A percentile compares a stretch with the other conserved stretches of the same genome.
These are phyloP conservation scores for Nibea coibor DNA, from an alignment of 2,113 vertebrate genomes.

Conservation along the genomic window DNA sequence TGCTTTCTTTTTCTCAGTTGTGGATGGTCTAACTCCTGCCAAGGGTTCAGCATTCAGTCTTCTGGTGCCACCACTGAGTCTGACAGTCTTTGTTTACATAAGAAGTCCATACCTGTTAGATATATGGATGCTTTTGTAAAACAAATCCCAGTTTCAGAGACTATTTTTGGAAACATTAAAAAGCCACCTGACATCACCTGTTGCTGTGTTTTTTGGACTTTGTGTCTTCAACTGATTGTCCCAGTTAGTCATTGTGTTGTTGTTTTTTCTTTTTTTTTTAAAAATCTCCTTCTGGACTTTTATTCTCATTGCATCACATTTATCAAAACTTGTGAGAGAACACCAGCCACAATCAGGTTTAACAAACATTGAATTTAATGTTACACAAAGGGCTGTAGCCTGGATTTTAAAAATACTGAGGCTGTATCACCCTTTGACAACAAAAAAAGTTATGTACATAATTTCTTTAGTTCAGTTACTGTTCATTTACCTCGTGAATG, in stretches of 20 bases:
- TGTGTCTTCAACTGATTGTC: background rate
- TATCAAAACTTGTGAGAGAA: background rate
- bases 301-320: background rate
- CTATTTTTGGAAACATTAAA: slow-evolving; percentile 85
- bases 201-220: slow-evolving; percentile 32
- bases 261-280: background rate
- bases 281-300: background rate
- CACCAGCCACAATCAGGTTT: background rate
- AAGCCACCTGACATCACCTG: slow-evolving; percentile 75
- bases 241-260: background rate
- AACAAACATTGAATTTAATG: background rate
- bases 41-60: slow-evolving; percentile 59
- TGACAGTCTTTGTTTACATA: slow-evolving; percentile 79
- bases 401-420: background rate
- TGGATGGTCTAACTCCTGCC: slow-evolving; percentile 55
- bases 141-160: slow-evolving; percentile 80
- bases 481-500: background rate
- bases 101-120: slow-evolving; percentile 74
- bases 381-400: background rate
- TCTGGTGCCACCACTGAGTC: slow-evolving; percentile 63
- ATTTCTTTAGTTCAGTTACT: background rate
- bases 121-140: slow-evolving; percentile 81
- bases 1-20: slow-evolving; percentile 40
- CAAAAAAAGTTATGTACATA: background rate
- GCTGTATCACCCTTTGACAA: background rate